Percentiles rank a stretch among this genome's conserved stretches.
Evolutionary conservation across 1,140 invertebrate species (phyloP).

Genomic region (Plectus sambesii): DNA sequence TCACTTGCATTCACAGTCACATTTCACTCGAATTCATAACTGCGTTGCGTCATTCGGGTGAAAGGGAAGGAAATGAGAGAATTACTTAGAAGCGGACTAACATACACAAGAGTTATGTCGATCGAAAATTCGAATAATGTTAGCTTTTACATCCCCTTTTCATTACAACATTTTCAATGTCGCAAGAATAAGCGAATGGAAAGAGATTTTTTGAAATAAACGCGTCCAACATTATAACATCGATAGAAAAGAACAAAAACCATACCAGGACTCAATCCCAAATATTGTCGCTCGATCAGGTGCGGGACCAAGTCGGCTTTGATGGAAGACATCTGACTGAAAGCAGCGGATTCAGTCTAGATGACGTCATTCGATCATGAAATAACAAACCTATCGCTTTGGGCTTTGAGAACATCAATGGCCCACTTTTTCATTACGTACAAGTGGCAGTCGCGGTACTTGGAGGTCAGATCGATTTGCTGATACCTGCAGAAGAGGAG

Average conservation of each 20-base stretch:
- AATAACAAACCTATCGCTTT: background rate
- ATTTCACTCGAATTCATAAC: too few species aligned
- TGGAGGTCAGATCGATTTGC: background rate
- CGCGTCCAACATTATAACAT: too few species aligned
- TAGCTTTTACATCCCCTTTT: too few species aligned
- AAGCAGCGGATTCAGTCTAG: background rate
- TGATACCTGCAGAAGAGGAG: background rate
- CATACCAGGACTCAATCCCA: background rate
- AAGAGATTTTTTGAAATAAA: too few species aligned
- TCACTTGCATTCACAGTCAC: too few species aligned
- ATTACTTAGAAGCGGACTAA: too few species aligned
- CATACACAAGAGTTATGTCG: too few species aligned
- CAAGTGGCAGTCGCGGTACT: slow-evolving; percentile 12
- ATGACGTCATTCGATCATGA: background rate
- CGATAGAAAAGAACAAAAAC: background rate
- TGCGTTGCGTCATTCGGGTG: too few species aligned
- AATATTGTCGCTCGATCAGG: background rate
- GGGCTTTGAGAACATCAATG: slow-evolving; percentile 3
- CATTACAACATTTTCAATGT: too few species aligned
- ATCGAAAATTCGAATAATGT: too few species aligned
- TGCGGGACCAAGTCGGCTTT: slow-evolving; percentile 4
- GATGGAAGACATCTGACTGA: slow-evolving; percentile 6
- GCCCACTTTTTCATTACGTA: slow-evolving; percentile 8
- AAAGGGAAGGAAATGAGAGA: too few species aligned
- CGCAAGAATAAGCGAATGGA: too few species aligned